Evolutionary conservation across 2,888 invertebrate species (phyloP).

Genomic region (Meganola albula): DNA sequence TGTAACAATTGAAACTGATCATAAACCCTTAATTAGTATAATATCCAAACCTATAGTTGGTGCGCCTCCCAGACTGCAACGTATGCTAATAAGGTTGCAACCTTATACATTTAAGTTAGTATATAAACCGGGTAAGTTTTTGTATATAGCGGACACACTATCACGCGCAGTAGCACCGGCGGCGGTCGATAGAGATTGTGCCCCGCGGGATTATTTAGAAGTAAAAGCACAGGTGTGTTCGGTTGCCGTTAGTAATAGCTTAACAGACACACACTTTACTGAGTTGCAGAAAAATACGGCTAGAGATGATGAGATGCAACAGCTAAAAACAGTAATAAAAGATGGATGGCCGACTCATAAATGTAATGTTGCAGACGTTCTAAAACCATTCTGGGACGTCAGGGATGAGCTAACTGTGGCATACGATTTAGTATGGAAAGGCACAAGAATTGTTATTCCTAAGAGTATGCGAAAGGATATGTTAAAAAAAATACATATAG

Average conservation of each 20-base stretch:
- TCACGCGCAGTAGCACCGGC: slow-evolving; percentile 10
- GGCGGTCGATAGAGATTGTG: not conserved
- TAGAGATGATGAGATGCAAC: slow-evolving; percentile 5
- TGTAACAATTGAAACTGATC: slow-evolving; percentile 18
- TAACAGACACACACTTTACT: slow-evolving; percentile 15
- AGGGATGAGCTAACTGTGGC: slow-evolving; percentile 12
- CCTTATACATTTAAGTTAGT: slow-evolving; percentile 18
- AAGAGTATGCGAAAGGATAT: slow-evolving; percentile 10
- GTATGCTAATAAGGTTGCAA: slow-evolving; percentile 22
- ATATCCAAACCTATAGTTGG: slow-evolving; percentile 17
- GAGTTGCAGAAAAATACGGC: slow-evolving; percentile 11
- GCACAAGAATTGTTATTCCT: slow-evolving; percentile 16
- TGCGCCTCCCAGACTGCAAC: slow-evolving; percentile 14
- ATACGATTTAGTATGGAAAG: slow-evolving; percentile 18
- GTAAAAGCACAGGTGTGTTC: slow-evolving; percentile 10
- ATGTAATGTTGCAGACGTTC: not conserved
- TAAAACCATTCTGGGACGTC: slow-evolving; percentile 8
- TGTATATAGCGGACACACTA: slow-evolving; percentile 22
- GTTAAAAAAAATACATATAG: slow-evolving; percentile 15
- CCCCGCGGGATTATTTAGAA: not conserved
- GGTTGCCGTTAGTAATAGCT: slow-evolving; percentile 3
- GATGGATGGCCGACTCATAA: slow-evolving; percentile 2
- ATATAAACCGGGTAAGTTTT: slow-evolving; percentile 21
- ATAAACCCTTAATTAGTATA: slow-evolving; percentile 9
- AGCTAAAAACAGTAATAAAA: slow-evolving; percentile 2